phyloP scores from a whole-genome alignment of 2,113 vertebrate species.

The Rhinopithecus roxellana region DNA sequence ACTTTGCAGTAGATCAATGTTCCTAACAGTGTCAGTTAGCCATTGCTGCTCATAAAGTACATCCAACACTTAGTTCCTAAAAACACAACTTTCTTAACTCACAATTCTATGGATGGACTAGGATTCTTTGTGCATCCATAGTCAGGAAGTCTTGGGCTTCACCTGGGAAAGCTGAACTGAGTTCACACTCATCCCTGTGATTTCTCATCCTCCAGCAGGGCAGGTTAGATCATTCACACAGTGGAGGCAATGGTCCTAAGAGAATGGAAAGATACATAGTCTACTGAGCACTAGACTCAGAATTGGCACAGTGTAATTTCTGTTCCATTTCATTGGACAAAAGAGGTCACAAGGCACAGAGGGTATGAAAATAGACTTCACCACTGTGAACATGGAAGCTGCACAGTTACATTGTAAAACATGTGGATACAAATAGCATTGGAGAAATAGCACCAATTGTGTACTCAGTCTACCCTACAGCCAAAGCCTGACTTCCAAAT shows the following conservation, averaged over 20 bases:
- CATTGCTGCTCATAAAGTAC: background rate
- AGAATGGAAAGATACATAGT: rapidly evolving
- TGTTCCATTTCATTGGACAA: background rate
- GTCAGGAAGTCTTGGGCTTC: rapidly evolving
- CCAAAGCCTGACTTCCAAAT: background rate
- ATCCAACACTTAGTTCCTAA: background rate
- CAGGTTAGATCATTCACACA: background rate
- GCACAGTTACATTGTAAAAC: background rate
- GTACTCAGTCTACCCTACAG: background rate
- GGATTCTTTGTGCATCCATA: background rate
- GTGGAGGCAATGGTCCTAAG: rapidly evolving
- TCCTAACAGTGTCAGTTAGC: background rate
- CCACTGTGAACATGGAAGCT: background rate
- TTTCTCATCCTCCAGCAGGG: background rate
- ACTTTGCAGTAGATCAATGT: background rate
- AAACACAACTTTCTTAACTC: background rate
- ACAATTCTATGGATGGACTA: background rate
- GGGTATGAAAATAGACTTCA: background rate
- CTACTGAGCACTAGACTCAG: background rate
- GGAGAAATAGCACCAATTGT: background rate
- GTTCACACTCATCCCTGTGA: rapidly evolving
- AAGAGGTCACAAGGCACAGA: background rate
- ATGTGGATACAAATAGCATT: rapidly evolving
- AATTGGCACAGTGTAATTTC: background rate
- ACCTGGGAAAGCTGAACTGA: background rate